Evolutionary conservation across 2,113 vertebrate species (phyloP).

Genomic region (Heteronetta atricapilla): DNA sequence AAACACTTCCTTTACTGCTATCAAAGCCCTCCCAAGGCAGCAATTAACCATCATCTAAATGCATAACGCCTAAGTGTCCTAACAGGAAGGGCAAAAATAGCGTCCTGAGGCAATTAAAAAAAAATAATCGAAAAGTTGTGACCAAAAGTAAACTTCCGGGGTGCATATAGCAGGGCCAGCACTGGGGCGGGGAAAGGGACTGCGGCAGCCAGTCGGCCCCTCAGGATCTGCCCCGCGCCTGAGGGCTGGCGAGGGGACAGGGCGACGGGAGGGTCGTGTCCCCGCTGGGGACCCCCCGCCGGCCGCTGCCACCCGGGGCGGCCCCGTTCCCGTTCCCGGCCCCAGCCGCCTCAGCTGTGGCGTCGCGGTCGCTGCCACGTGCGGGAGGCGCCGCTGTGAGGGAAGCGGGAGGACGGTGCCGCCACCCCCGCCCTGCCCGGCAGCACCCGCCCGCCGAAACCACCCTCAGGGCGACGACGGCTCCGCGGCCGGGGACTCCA

Average conservation of each 20-base stretch:
- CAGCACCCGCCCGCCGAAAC: too few relatives aligned
- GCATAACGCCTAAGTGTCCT: background rate
- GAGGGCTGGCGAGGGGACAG: background rate
- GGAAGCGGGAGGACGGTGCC: too few relatives aligned
- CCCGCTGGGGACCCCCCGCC: background rate
- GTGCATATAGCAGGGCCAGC: background rate
- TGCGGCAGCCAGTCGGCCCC: too few relatives aligned
- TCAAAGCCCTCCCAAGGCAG: background rate
- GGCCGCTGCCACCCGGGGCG: background rate
- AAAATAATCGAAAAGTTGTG: rapidly evolving
- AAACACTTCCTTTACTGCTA: background rate
- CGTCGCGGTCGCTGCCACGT: background rate
- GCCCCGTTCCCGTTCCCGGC: background rate
- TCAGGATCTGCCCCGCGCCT: rapidly evolving
- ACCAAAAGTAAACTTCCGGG: background rate
- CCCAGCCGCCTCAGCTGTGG: background rate
- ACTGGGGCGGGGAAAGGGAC: too few relatives aligned
- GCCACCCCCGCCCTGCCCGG: too few relatives aligned
- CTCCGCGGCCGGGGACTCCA: too few relatives aligned
- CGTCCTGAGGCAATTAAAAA: background rate
- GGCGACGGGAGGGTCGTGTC: rapidly evolving
- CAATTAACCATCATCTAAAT: background rate
- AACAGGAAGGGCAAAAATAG: rapidly evolving
- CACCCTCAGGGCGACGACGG: too few relatives aligned
- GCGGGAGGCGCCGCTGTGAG: too few relatives aligned